phyloP scores from a whole-genome alignment of 2,113 vertebrate species.

The Willisornis vidua region DNA sequence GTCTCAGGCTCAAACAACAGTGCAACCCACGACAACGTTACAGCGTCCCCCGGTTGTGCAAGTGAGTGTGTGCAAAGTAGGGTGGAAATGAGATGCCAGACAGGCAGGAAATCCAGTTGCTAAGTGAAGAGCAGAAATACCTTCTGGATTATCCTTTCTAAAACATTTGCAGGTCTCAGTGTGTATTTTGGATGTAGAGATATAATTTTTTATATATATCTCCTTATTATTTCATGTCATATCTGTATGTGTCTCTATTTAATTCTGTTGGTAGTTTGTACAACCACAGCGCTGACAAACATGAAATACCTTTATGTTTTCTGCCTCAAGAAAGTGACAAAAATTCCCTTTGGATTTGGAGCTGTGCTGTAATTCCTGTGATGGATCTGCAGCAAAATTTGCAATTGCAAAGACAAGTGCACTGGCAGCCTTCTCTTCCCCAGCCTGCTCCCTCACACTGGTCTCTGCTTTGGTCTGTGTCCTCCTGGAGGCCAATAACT shows the following conservation, averaged over 20 bases:
- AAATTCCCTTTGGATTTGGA: neutral
- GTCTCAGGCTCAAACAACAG: slow-evolving; percentile 85
- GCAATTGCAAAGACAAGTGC: neutral
- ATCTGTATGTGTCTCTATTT: neutral
- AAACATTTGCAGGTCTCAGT: neutral
- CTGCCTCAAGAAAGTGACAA: neutral
- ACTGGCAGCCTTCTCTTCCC: neutral
- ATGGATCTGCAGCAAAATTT: neutral
- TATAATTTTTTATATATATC: neutral
- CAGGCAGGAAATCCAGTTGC: neutral
- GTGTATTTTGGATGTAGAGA: neutral
- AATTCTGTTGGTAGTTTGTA: neutral
- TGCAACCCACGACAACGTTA: slow-evolving; percentile 83
- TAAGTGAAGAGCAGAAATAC: neutral
- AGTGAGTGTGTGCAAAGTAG: slow-evolving; percentile 68
- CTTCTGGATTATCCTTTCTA: neutral
- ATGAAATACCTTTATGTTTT: neutral
- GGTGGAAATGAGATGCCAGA: neutral
- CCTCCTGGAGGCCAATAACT: neutral
- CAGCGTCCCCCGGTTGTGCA: slow-evolving; percentile 91
- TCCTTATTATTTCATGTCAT: neutral
- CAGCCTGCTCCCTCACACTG: neutral
- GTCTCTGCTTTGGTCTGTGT: neutral
- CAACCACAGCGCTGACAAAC: neutral
- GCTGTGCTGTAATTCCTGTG: neutral